phyloP scores from a whole-genome alignment of 2,888 invertebrate genomes.

The Amphiduros pacificus region DNA sequence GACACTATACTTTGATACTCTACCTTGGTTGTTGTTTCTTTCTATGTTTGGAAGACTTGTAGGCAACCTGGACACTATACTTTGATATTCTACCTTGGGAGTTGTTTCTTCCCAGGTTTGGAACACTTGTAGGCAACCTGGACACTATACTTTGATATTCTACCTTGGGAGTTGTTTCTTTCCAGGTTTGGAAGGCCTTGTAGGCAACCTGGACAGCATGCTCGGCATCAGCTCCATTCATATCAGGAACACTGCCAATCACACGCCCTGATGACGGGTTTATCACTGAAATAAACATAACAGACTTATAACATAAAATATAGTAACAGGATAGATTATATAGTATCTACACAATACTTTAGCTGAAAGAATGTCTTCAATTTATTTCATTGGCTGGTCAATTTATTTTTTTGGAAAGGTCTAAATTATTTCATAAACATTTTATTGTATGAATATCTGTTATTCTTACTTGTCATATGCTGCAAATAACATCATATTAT shows the following conservation, averaged over 20 bases:
- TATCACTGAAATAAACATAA: constrained; percentile 42
- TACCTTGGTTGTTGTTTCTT: constrained; percentile 62
- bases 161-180: constrained; percentile 62
- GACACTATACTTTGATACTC: constrained; percentile 76
- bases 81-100: constrained; percentile 61
- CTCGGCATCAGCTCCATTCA: constrained; percentile 74
- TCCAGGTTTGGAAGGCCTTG: constrained; percentile 78
- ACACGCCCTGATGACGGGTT: constrained; percentile 75
- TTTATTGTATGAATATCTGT: too few species aligned
- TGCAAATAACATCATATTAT: too few species aligned
- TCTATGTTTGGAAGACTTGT: constrained; percentile 79
- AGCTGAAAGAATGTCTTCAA: too few species aligned
- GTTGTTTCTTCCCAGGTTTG: constrained; percentile 73
- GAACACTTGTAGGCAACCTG: constrained; percentile 77
- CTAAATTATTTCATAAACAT: too few species aligned
- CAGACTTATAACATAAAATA: too few species aligned
- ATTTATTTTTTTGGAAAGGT: too few species aligned
- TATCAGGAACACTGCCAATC: constrained; percentile 80
- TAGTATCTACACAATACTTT: too few species aligned
- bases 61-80: constrained; percentile 75
- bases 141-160: constrained; percentile 76
- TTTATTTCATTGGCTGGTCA: too few species aligned
- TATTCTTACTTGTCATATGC: too few species aligned
- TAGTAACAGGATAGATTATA: too few species aligned
- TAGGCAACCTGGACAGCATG: constrained; percentile 76